phyloP scores from a whole-genome alignment of 2,888 invertebrate genomes.

The Argynnis bischoffii region DNA sequence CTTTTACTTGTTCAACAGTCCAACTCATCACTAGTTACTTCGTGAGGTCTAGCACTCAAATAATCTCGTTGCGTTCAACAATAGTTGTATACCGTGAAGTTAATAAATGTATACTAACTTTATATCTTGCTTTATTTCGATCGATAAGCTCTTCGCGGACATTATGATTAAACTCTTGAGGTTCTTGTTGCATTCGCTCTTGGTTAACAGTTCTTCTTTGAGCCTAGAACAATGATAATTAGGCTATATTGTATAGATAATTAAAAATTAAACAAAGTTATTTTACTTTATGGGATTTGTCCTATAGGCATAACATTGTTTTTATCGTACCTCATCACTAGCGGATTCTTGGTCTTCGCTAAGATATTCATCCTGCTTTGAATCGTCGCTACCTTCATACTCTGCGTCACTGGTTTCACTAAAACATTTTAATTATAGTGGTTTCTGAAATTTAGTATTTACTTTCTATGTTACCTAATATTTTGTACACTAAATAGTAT shows the following conservation, averaged over 20 bases:
- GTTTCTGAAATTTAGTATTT: no score
- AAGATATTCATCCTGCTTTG: constrained; percentile 46
- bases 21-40: no score
- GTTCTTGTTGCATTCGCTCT: not conserved
- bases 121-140: constrained; percentile 7
- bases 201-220: constrained; percentile 6
- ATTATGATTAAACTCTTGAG: not conserved
- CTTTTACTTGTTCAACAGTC: no score
- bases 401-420: constrained; percentile 57
- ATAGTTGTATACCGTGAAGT: not conserved
- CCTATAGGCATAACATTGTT: not conserved
- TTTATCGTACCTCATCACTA: constrained; percentile 25
- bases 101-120: constrained; percentile 1
- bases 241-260: no score
- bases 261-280: no score
- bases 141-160: not conserved
- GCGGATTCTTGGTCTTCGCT: constrained; percentile 32
- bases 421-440: constrained; percentile 18
- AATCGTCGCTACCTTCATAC: constrained; percentile 52
- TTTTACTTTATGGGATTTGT: no score
- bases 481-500: no score
- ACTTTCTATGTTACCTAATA: no score
- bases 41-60: no score
- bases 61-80: not conserved
- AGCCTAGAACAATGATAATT: not conserved